A percentile compares a stretch with the other conserved stretches of the same genome.
Evolutionary conservation across 2,113 vertebrate genomes (phyloP).

Genomic region (Oncorhynchus nerka): DNA sequence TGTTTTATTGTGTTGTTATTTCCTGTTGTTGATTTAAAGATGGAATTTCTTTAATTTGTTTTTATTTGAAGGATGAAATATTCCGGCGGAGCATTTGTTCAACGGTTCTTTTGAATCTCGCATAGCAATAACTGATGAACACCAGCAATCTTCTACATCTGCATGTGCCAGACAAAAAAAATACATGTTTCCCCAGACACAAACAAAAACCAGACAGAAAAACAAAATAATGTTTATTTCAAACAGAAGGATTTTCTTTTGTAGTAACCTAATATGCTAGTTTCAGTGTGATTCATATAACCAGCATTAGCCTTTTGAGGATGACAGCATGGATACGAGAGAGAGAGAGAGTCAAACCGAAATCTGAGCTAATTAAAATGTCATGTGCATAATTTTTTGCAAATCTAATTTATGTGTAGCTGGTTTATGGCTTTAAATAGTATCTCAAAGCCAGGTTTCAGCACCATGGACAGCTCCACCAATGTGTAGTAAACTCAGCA

Average conservation of each 20-base stretch:
- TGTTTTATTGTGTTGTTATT: slow-evolving; percentile 25
- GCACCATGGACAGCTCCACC: slow-evolving; percentile 22
- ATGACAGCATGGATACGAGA: slow-evolving; percentile 25
- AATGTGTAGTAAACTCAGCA: not conserved
- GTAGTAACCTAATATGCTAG: not conserved
- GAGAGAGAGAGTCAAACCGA: not conserved
- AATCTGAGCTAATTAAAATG: not conserved
- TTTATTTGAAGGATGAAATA: slow-evolving; percentile 21
- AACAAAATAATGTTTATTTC: too few species aligned
- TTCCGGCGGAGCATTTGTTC: slow-evolving; percentile 18
- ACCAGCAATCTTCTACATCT: slow-evolving; percentile 8
- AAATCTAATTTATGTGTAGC: not conserved
- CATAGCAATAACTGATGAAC: not conserved
- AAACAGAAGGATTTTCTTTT: too few species aligned
- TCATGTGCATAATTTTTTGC: not conserved
- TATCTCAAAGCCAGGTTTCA: not conserved
- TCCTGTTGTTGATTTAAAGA: slow-evolving; percentile 30
- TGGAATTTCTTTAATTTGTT: slow-evolving; percentile 26
- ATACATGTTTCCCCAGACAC: not conserved
- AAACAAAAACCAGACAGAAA: too few species aligned
- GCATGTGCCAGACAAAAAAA: not conserved
- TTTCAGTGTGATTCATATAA: not conserved
- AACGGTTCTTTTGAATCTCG: slow-evolving; percentile 24
- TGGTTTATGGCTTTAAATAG: not conserved
- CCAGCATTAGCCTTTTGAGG: slow-evolving; percentile 40